Conservation (phyloP, 2,888 invertebrate species). For the Plutella xylostella region DNA sequence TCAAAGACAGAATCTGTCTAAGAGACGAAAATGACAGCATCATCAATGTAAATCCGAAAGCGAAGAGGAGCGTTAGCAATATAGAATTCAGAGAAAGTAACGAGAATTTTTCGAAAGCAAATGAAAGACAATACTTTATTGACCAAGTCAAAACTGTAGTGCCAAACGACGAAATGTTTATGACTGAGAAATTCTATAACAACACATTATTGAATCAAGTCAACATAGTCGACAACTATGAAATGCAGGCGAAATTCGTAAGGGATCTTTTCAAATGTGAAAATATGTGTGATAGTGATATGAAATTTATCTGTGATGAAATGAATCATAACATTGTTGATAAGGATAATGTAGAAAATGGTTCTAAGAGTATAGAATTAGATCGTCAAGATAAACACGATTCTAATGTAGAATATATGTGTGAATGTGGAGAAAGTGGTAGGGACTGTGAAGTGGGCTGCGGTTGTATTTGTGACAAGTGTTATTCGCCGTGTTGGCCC, state of each 20-base stretch:
- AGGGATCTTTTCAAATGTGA: constrained; percentile 41
- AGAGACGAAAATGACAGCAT: neutral
- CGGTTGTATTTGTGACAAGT: constrained; percentile 52
- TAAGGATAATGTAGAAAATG: neutral
- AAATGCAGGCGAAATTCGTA: constrained; percentile 50
- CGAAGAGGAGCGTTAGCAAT: no score
- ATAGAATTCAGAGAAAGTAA: no score
- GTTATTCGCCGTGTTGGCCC: constrained; percentile 83
- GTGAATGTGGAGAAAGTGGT: constrained; percentile 10
- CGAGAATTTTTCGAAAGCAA: neutral
- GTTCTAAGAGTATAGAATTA: no score
- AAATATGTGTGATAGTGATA: constrained; percentile 16
- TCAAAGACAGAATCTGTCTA: constrained; percentile 7
- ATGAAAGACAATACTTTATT: constrained; percentile 22
- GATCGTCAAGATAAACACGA: neutral
- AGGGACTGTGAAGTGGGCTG: constrained; percentile 24
- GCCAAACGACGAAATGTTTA: constrained; percentile 37
- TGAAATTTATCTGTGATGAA: no score
- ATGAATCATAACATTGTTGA: no score
- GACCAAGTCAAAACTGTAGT: constrained; percentile 28
- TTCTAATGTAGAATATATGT: constrained; percentile 6
- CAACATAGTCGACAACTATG: constrained; percentile 39
- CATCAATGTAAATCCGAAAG: neutral
- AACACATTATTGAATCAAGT: constrained; percentile 33
- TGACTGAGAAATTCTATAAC: constrained; percentile 51